Conservation (phyloP, 2,113 vertebrate genomes). For the Nettapus auritus region DNA sequence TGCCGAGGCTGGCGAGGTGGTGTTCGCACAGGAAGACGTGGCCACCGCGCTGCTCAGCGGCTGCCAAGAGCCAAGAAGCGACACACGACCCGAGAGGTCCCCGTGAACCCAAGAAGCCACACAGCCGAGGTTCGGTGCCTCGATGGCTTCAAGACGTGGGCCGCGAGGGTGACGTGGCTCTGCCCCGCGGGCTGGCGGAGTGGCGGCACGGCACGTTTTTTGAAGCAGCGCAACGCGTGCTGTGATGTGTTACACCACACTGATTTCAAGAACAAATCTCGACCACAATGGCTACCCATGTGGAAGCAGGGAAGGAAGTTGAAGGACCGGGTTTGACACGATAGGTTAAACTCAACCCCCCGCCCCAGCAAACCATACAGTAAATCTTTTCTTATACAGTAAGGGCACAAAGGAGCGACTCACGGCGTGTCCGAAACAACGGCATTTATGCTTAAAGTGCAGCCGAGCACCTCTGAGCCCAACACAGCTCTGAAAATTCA, state of each 20-base stretch:
- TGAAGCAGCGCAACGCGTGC: neutral
- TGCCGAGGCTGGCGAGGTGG: neutral
- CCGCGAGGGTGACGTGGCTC: accelerated
- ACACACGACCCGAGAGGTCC: accelerated
- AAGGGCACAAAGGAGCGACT: neutral
- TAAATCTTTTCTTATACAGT: neutral
- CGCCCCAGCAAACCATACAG: neutral
- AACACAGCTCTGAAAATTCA: neutral
- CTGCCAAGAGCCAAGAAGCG: neutral
- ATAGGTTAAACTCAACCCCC: neutral
- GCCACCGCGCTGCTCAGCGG: neutral
- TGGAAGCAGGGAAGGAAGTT: neutral
- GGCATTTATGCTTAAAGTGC: neutral
- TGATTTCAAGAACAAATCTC: neutral
- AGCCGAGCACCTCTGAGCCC: neutral
- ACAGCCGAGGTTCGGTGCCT: neutral
- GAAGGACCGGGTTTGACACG: neutral
- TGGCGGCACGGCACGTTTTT: neutral
- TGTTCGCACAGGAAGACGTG: accelerated
- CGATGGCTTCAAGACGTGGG: neutral
- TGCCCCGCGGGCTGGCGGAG: neutral
- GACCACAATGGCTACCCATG: neutral
- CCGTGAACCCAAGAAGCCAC: neutral
- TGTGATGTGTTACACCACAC: neutral
- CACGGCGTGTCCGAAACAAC: neutral